Percentiles rank a stretch among this genome's conserved stretches.
Conservation (phyloP, 2,113 vertebrate genomes). For the Ctenodactylus gundi region DNA sequence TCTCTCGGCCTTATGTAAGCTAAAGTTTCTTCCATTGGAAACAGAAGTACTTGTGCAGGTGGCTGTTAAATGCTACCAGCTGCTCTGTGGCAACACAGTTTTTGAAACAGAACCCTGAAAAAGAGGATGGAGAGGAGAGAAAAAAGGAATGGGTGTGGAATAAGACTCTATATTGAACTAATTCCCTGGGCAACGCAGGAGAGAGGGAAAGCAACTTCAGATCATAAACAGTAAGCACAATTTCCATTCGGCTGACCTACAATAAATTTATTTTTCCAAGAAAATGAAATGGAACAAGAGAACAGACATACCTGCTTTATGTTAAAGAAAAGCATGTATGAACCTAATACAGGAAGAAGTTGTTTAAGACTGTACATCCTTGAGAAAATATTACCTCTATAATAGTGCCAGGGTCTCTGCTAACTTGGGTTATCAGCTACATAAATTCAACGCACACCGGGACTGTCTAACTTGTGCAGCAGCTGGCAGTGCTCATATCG, state of each 20-base stretch:
- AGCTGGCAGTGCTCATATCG: slow-evolving; percentile 4
- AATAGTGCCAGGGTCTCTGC: slow-evolving; percentile 77
- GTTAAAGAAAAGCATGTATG: slow-evolving; percentile 75
- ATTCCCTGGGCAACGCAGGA: slow-evolving; percentile 71
- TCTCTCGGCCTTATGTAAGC: slow-evolving; percentile 83
- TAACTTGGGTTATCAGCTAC: slow-evolving; percentile 79
- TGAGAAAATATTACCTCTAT: slow-evolving; percentile 80
- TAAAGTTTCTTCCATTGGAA: slow-evolving; percentile 84
- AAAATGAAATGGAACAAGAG: slow-evolving; percentile 81
- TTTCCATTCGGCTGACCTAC: slow-evolving; percentile 78
- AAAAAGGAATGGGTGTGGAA: slow-evolving; percentile 79
- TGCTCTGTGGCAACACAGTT: slow-evolving; percentile 80
- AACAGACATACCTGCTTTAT: slow-evolving; percentile 72
- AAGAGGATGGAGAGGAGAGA: slow-evolving; percentile 56
- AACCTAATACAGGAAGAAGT: slow-evolving; percentile 77
- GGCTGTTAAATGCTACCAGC: slow-evolving; percentile 86
- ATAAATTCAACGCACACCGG: slow-evolving; percentile 75
- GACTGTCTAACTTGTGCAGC: slow-evolving; percentile 53
- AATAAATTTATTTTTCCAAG: slow-evolving; percentile 78
- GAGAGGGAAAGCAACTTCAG: slow-evolving; percentile 69
- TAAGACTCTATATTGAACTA: slow-evolving; percentile 64
- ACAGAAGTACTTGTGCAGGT: slow-evolving; percentile 85
- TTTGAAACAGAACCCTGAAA: slow-evolving; percentile 74
- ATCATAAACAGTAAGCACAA: slow-evolving; percentile 80
- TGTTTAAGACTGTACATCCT: slow-evolving; percentile 78